Evolutionary conservation across 2,113 vertebrate species (phyloP), one percentile per base, ranked within the genome.

Genomic region (Zosterops japonicus): DNA sequence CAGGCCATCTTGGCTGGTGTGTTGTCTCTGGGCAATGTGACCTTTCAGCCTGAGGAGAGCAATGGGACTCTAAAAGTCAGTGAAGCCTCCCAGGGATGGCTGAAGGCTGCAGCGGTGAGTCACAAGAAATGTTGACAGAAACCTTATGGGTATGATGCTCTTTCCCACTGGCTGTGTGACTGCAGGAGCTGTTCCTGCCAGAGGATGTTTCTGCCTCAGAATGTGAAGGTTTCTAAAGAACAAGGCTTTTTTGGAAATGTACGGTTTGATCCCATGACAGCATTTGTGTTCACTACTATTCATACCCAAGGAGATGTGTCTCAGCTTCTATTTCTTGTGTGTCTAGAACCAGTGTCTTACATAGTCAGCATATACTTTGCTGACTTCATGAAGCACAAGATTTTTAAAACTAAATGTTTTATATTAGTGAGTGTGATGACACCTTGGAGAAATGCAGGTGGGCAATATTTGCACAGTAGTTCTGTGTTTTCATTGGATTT

Each of bases 21-120:
- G 55, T 91, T 98, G 78, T 98, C 98, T 72, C 87, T 98, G 59
- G 98, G 98, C 35, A 98, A 98, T 31, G 97, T 98, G 83, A 93
- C 95, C 50, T 98, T 98, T 72, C 96, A 97, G 52, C 90, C 97
- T 33, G 95, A 97, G 52, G 98, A 98, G 31, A 89, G 57, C 18
- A 56, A 13, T 14, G 97, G 97, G 3, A 94, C 87, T 27, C 89
- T 98, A n/a, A 97, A 95, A 89, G 97, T 98, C 57, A 95, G 93
- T 12, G 88, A 93, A 75, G 36, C 84, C 36, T 97, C 98, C 11
- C 29, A 3, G 17, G 98, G 97, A 17, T 98, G 98, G 98, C 95
- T 98, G 63, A 98, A 98, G 77, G 98, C 97, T 60, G 95, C 98
- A 55, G 98, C 97, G 42, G 98, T 98, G 78, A 98, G 98, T 97